A percentile compares a stretch with the other conserved stretches of the same genome.
These are phyloP conservation scores for Fulmarus glacialis DNA, from an alignment of 2,113 vertebrate genomes.

Conservation along the genomic window DNA sequence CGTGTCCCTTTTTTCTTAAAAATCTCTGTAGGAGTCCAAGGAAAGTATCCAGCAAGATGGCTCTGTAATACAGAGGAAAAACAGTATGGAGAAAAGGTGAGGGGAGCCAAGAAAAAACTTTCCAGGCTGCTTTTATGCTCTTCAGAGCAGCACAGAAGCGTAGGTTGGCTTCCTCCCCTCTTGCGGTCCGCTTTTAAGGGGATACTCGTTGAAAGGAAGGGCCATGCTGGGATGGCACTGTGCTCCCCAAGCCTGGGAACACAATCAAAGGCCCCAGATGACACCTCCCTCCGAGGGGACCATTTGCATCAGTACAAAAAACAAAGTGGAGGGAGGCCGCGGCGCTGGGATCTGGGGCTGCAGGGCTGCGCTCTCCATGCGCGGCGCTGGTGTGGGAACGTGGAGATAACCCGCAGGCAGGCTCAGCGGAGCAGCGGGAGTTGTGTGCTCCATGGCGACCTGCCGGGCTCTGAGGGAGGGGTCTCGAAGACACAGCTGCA, in stretches of 20 bases:
- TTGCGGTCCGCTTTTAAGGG: background rate
- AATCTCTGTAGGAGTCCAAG: background rate
- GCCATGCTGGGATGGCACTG: background rate
- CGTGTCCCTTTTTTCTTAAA: background rate
- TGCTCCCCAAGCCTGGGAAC: background rate
- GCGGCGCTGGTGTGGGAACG: fast-evolving
- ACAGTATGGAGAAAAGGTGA: background rate
- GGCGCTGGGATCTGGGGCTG: background rate
- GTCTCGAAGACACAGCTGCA: background rate
- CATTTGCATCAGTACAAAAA: background rate
- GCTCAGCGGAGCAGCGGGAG: background rate
- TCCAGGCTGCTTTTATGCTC: background rate
- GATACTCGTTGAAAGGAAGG: background rate
- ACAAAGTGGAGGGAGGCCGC: fast-evolving
- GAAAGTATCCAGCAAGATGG: background rate
- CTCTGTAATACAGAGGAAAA: background rate
- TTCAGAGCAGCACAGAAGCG: background rate
- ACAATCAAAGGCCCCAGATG: background rate
- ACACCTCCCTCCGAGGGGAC: background rate
- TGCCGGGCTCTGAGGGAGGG: background rate
- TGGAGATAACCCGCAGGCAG: background rate
- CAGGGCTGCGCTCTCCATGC: background rate
- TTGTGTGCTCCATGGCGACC: fast-evolving
- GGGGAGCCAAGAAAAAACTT: background rate
- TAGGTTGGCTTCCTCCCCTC: background rate